Percentiles rank a stretch among this genome's conserved stretches.
Conservation (phyloP, 1,140 invertebrate species). For the Bemisia tabaci region DNA sequence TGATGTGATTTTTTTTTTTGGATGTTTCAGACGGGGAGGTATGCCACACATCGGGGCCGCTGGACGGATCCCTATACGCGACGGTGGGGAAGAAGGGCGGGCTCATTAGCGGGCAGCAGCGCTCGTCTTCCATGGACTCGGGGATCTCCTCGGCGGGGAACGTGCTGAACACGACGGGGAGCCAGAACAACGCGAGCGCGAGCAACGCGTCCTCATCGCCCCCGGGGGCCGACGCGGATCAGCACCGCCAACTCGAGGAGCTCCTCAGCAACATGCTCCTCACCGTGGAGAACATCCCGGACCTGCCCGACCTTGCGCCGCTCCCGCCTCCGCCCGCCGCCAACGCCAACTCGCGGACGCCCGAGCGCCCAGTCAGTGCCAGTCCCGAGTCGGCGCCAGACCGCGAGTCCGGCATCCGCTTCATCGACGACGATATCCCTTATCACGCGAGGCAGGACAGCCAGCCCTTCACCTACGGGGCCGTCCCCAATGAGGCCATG, state of each 20-base stretch:
- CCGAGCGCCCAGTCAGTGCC: background rate
- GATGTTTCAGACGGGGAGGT: constrained; percentile 24
- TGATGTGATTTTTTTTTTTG: background rate
- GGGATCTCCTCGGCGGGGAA: constrained; percentile 58
- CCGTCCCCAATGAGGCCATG: constrained; percentile 41
- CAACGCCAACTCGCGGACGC: background rate
- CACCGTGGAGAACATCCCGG: constrained; percentile 62
- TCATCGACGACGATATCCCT: constrained; percentile 41
- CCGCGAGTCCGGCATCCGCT: background rate
- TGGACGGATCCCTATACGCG: constrained; percentile 81
- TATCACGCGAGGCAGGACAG: constrained; percentile 70
- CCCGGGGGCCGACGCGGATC: constrained; percentile 26
- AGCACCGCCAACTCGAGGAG: constrained; percentile 50
- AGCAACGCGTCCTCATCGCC: constrained; percentile 24
- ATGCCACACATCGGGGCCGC: constrained; percentile 58
- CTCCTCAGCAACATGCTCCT: constrained; percentile 67
- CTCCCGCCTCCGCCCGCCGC: constrained; percentile 15
- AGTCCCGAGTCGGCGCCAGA: background rate
- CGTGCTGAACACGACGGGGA: constrained; percentile 27
- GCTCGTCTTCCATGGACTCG: constrained; percentile 66
- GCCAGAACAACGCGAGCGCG: constrained; percentile 14
- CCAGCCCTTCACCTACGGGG: constrained; percentile 66
- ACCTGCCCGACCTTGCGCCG: constrained; percentile 31
- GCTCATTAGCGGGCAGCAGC: constrained; percentile 37
- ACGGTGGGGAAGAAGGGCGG: constrained; percentile 44